Percentiles rank a stretch among this genome's conserved stretches.
Conservation (phyloP, 2,113 vertebrate genomes). For the Balaeniceps rex region DNA sequence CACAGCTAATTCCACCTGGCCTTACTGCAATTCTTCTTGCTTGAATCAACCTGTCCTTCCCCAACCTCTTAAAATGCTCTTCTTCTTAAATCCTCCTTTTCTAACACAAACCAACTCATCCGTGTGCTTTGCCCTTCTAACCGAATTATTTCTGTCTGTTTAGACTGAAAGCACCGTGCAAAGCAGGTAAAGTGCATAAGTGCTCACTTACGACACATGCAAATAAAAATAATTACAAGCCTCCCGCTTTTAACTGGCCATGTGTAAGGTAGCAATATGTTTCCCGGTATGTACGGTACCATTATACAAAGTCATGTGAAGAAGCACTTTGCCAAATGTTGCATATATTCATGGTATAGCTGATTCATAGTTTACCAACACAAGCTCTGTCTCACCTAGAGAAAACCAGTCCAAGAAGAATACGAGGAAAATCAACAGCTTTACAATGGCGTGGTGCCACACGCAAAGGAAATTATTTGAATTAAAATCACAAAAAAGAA, state of each 20-base stretch:
- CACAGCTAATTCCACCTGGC: neutral
- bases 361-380: neutral
- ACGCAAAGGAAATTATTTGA: neutral
- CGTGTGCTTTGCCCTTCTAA: fast-evolving
- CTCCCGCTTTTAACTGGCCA: neutral
- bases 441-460: neutral
- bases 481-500: neutral
- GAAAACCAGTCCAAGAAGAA: neutral
- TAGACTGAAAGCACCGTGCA: neutral
- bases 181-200: neutral
- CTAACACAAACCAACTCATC: neutral
- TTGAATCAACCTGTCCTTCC: neutral
- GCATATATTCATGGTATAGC: neutral
- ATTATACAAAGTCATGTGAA: neutral
- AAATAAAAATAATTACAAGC: neutral
- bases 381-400: neutral
- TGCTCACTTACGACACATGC: fast-evolving
- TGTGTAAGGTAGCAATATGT: neutral
- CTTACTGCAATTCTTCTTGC: neutral
- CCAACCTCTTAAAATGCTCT: fast-evolving
- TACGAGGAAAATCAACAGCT: neutral
- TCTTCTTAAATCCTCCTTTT: neutral
- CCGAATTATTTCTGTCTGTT: neutral
- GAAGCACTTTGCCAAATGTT: neutral
- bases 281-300: neutral